Percentiles rank a stretch among this genome's conserved stretches.
Conservation (phyloP, 2,797 vertebrate genomes). For the Picus viridis region DNA sequence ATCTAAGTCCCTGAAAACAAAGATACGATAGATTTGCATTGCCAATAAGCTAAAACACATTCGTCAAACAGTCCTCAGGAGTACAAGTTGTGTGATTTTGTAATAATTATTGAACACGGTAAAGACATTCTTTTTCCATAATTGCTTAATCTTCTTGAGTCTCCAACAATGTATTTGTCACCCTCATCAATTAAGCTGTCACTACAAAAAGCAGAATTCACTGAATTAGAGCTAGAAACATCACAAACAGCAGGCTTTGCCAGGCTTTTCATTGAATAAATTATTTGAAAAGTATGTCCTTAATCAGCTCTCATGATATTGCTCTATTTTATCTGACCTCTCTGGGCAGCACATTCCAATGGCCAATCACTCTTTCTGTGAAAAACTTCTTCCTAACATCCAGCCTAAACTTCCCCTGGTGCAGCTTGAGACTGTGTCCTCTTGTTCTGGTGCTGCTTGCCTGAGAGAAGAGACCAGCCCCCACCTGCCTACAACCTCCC, state of each 20-base stretch:
- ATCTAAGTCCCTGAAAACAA: background rate
- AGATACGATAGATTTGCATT: background rate
- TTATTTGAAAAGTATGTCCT: conserved; percentile 51
- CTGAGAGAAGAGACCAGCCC: no score
- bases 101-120: background rate
- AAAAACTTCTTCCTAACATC: no score
- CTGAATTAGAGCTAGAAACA: conserved; percentile 16
- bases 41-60: background rate
- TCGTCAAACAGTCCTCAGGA: conserved; percentile 5
- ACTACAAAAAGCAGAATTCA: conserved; percentile 36
- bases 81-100: conserved; percentile 10
- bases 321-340: background rate
- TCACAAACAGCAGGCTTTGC: conserved; percentile 29
- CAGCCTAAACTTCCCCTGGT: no score
- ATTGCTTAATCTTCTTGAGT: conserved; percentile 20
- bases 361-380: no score
- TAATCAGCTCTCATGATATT: conserved; percentile 28
- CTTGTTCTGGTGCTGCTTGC: no score
- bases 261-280: conserved; percentile 27
- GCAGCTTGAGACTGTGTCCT: no score
- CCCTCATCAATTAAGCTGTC: conserved; percentile 12
- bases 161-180: background rate
- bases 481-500: no score
- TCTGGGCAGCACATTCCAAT: no score
- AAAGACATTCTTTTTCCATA: conserved; percentile 25